Evolutionary conservation across 1,140 invertebrate genomes (phyloP), one percentile per base, ranked within the genome.

Genomic region (Drosophila sproati): DNA sequence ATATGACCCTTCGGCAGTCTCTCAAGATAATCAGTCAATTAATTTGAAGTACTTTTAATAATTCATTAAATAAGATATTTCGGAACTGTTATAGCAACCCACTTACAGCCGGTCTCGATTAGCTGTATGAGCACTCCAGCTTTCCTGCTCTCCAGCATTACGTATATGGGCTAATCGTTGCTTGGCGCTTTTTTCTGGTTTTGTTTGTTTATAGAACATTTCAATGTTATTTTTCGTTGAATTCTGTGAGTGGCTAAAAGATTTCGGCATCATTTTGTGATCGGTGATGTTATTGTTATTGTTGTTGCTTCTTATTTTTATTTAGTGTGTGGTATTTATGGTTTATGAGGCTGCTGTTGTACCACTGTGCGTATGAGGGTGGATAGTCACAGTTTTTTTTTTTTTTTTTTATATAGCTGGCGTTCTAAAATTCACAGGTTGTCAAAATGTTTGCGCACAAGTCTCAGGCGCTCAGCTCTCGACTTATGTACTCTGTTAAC

Each of bases 341-440:
- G 78, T 76, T 86, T 75, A 78, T 87, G 75, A 61, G 61, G 37
- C 73, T 47, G 61, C 39, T 54, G 28, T 31, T 47, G 52, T 59
- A 63, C 80, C 73, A 77, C 77, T 73, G 66, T 71, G 66, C 68
- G 61, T 61, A 66, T 41, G 43, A 20, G 41, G 20, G 29, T n/a
- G 45, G 5, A 7, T 5, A 51, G 52, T 37, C 35, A 31, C 5
- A 50, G 12, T 55, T 51, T 7, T 37, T 43, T 51, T 5, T 34
- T 54, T 20, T 55, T 39, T 45, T 70, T 35, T 57, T 68, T 29
- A 37, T 12, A 35, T 31, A 20, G 47, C 57, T 43, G 73, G 80
- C 82, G 72, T 80, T 81, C 64, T 73, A 83, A 81, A 85, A 78
- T 81, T 89, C 85, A 89, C 85, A 89, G 89, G 80, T 89, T 89